Evolutionary conservation across 2,888 invertebrate genomes (phyloP), one percentile per base, ranked within the genome.

Genomic region (Drosophila picticornis): DNA sequence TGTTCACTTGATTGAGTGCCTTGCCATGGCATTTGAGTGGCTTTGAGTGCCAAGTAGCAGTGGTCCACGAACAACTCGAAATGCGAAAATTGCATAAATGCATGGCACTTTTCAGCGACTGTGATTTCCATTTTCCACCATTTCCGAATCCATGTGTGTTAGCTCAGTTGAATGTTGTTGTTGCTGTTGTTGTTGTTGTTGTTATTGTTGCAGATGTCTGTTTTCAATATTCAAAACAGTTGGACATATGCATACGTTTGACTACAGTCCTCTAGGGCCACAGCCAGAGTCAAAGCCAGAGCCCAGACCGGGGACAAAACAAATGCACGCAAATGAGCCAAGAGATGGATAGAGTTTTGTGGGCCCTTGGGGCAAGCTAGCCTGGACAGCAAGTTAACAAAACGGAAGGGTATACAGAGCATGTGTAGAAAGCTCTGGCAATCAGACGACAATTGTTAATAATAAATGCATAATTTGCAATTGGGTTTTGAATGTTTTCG

Each of bases 381-480:
- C 53, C 55, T 36, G 69, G 65, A 73, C 68, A 73, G 22, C 31
- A 46, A 43, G 38, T 31, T 38, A 36, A 27, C 10, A 32, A 27
- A 31, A 22, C 1, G 22, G 6, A 43, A 22, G 53, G 13, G n/a
- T 9, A 4, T 22, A 31, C 48, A 50, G 38, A 48, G 32, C 22
- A 50, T 63, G 57, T 58, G 59, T 60, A 40, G 50, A 40, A 61
- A 29, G 38, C 53, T 32, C 51, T 48, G 74, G 89, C 87, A 87
- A 87, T 87, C 87, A 87, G 83, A 77, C 88, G 81, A 81, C 89
- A 89, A 90, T 89, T 88, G 90, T 84, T 84, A 86, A 88, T 85
- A 89, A 84, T 85, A 88, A 90, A 89, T 88, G 88, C 89, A 90
- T 91, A 90, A 91, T 90, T 88, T 88, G 78, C 88, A 84, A 90